phyloP scores from a whole-genome alignment of 2,888 invertebrate genomes.

The Spodoptera exigua region DNA sequence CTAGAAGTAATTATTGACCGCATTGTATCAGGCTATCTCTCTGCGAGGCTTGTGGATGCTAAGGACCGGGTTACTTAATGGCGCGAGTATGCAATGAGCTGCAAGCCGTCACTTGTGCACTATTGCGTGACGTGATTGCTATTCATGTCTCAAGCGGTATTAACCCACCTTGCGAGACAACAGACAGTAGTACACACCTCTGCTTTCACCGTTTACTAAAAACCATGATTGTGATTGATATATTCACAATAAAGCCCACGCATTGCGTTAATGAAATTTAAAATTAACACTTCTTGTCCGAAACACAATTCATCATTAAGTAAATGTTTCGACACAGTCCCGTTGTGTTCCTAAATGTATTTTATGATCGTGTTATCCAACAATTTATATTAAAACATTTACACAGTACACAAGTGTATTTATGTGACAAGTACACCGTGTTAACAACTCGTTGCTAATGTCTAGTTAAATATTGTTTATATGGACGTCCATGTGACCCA shows the following conservation, averaged over 20 bases:
- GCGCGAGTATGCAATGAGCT: conserved; percentile 51
- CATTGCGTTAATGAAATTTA: conserved; percentile 14
- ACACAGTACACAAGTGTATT: conserved; percentile 29
- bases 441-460: conserved; percentile 30
- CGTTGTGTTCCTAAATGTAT: conserved; percentile 10
- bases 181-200: conserved; percentile 34
- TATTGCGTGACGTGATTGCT: conserved; percentile 58
- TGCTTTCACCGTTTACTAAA: conserved; percentile 54
- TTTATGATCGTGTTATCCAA: conserved; percentile 36
- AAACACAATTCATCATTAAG: conserved; percentile 35
- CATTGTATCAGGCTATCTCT: conserved; percentile 20
- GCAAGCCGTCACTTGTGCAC: conserved; percentile 50
- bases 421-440: conserved; percentile 41
- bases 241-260: conserved; percentile 12
- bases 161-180: conserved; percentile 46
- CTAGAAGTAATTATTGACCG: conserved; percentile 2
- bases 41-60: conserved; percentile 14
- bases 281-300: conserved; percentile 20
- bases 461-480: conserved; percentile 24
- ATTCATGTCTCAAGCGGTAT: conserved; percentile 56
- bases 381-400: conserved; percentile 44
- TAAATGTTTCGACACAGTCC: conserved; percentile 32
- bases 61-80: conserved; percentile 45
- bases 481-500: conserved; percentile 16
- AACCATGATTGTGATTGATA: conserved; percentile 46